phyloP scores from a whole-genome alignment of 1,140 invertebrate genomes.

The Onthophagus taurus region DNA sequence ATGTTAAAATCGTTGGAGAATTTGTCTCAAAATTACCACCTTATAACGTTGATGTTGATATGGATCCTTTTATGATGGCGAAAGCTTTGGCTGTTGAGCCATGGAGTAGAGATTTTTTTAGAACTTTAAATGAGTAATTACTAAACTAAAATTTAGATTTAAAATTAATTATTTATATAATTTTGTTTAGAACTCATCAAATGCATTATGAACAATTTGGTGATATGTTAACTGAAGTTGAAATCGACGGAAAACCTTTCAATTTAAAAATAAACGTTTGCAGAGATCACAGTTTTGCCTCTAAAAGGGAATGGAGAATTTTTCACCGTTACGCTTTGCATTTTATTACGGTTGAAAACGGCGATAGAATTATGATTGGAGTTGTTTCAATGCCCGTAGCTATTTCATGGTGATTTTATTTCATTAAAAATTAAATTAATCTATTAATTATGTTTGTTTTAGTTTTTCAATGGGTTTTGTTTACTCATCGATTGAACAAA shows the following conservation, averaged over 20 bases:
- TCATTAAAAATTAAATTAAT: not conserved
- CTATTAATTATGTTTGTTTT: constrained; percentile 22
- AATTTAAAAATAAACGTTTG: constrained; percentile 43
- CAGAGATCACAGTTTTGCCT: constrained; percentile 48
- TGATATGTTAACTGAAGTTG: constrained; percentile 41
- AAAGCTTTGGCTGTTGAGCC: constrained; percentile 52
- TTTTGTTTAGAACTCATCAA: constrained; percentile 51
- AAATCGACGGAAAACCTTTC: constrained; percentile 42
- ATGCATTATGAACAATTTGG: constrained; percentile 67
- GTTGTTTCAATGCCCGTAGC: constrained; percentile 52
- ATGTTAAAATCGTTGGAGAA: constrained; percentile 42
- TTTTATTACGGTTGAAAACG: constrained; percentile 55
- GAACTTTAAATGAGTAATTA: constrained; percentile 49
- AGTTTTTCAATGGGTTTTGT: constrained; percentile 60
- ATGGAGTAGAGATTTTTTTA: constrained; percentile 57
- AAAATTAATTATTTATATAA: constrained; percentile 12
- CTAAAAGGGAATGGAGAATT: constrained; percentile 53
- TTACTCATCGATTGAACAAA: constrained; percentile 45
- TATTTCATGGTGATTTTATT: constrained; percentile 48
- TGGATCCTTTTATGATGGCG: constrained; percentile 48
- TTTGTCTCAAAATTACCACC: constrained; percentile 41
- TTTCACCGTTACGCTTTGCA: constrained; percentile 61
- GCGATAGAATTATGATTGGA: constrained; percentile 52
- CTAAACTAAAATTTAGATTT: constrained; percentile 2
- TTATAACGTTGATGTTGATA: constrained; percentile 59